phyloP scores from a whole-genome alignment of 2,888 invertebrate species.

The Mechanitis mazaeus region DNA sequence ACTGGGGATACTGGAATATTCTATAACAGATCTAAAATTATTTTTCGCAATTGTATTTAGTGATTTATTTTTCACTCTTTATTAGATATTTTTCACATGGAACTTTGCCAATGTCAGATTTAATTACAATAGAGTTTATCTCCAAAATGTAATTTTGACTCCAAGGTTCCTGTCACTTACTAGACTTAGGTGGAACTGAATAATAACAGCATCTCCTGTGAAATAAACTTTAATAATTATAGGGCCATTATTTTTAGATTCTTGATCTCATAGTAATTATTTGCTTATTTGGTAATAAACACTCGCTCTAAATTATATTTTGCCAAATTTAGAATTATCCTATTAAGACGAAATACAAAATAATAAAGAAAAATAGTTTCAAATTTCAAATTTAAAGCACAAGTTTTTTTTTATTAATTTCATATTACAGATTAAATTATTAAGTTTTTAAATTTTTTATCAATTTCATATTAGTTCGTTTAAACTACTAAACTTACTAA shows the following conservation, averaged over 20 bases:
- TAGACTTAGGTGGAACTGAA: constrained; percentile 12
- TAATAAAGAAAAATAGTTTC: too few relatives aligned
- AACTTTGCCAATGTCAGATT: constrained; percentile 13
- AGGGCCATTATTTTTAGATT: neutral
- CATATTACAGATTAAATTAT: too few relatives aligned
- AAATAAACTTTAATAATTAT: constrained; percentile 6
- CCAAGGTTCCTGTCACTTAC: constrained; percentile 23
- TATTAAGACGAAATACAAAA: too few relatives aligned
- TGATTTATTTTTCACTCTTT: constrained; percentile 9
- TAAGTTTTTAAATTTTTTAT: too few relatives aligned
- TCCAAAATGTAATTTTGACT: constrained; percentile 16
- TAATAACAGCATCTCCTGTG: constrained; percentile 8
- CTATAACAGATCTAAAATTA: constrained; percentile 38
- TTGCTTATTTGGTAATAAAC: neutral
- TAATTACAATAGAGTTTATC: constrained; percentile 13
- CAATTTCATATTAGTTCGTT: too few relatives aligned
- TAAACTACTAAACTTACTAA: too few relatives aligned
- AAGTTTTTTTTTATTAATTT: too few relatives aligned
- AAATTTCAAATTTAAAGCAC: too few relatives aligned
- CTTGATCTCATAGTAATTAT: neutral
- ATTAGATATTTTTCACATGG: constrained; percentile 24
- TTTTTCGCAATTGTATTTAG: constrained; percentile 55
- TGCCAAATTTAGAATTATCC: too few relatives aligned
- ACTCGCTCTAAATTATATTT: too few relatives aligned
- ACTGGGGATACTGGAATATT: constrained; percentile 24